Conservation (phyloP, 2,888 invertebrate genomes). For the Parnassius apollo region DNA sequence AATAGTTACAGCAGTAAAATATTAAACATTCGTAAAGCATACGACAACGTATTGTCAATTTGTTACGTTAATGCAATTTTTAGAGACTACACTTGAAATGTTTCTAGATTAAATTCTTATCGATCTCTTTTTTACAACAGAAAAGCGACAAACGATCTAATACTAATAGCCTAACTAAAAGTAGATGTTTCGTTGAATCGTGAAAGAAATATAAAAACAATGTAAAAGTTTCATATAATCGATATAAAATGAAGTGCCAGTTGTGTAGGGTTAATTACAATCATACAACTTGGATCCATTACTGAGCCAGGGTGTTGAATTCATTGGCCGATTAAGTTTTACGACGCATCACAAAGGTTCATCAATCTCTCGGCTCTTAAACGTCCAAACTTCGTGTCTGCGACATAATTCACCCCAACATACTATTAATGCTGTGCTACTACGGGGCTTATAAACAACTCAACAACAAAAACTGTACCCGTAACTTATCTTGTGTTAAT, state of each 20-base stretch:
- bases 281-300: slow-evolving; percentile 8
- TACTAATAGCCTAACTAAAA: no score
- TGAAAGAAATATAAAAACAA: no score
- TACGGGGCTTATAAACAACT: slow-evolving; percentile 22
- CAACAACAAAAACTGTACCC: slow-evolving; percentile 14
- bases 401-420: slow-evolving; percentile 44
- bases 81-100: no score
- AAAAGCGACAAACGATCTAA: no score
- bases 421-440: slow-evolving; percentile 29
- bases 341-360: slow-evolving; percentile 30
- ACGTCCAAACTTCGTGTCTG: slow-evolving; percentile 49
- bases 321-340: slow-evolving; percentile 26
- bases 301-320: slow-evolving; percentile 16
- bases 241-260: slow-evolving; percentile 1
- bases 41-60: no score
- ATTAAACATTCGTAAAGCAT: no score
- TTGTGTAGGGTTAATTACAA: slow-evolving; percentile 15
- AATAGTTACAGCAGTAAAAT: no score
- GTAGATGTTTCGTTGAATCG: no score
- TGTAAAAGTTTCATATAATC: no score
- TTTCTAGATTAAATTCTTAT: no score
- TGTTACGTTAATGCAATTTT: no score
- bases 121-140: no score
- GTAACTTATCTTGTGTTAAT: slow-evolving; percentile 17
- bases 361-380: slow-evolving; percentile 54